Conservation (phyloP, 2,113 vertebrate genomes). For the Rhipidura dahli region DNA sequence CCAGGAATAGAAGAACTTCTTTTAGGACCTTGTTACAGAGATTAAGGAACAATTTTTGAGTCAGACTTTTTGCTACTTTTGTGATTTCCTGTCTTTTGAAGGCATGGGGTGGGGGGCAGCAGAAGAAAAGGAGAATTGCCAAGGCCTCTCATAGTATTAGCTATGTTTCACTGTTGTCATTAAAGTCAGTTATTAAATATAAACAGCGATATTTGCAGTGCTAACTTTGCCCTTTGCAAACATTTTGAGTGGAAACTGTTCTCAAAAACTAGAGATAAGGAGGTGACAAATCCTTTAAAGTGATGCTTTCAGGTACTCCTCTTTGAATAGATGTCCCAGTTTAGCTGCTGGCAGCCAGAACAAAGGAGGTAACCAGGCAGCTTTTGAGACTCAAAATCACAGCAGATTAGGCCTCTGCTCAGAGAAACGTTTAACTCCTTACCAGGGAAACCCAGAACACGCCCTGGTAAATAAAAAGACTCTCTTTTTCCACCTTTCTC, state of each 20-base stretch:
- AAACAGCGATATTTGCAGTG: background rate
- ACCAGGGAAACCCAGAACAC: background rate
- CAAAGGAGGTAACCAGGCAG: background rate
- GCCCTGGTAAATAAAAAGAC: background rate
- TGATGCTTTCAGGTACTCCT: slow-evolving; percentile 7
- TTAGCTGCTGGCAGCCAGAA: slow-evolving; percentile 24
- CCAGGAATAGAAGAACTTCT: background rate
- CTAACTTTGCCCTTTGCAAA: background rate
- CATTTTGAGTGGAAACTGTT: background rate
- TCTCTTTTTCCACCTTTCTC: background rate
- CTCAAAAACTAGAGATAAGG: background rate
- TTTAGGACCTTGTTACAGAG: background rate
- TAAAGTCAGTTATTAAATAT: background rate
- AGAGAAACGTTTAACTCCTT: background rate
- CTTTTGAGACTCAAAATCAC: background rate
- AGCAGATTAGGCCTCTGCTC: background rate
- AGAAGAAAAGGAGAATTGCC: background rate
- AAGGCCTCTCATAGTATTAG: background rate
- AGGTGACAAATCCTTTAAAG: slow-evolving; percentile 12
- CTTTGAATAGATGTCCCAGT: background rate
- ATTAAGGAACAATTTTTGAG: background rate
- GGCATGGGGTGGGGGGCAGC: background rate
- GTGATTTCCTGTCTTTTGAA: background rate
- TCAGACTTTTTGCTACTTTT: background rate
- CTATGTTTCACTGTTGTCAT: background rate